phyloP scores from a whole-genome alignment of 2,113 vertebrate genomes.

The Hiodon tergisus region DNA sequence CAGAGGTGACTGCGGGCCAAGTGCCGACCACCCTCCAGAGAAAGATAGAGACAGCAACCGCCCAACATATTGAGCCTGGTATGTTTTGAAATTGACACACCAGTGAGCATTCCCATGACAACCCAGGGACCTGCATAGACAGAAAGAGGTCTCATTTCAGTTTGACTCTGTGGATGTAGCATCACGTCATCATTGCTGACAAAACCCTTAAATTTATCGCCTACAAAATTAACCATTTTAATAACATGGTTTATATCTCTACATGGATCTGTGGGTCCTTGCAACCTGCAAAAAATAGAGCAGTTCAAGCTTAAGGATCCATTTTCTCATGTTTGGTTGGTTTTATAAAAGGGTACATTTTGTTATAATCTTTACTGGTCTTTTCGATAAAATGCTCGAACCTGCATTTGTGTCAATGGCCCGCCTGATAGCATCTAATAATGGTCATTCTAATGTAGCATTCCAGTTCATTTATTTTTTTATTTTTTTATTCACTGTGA shows the following conservation, averaged over 20 bases:
- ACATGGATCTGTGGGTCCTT: no score
- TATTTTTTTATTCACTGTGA: no score
- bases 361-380: no score
- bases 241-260: background rate
- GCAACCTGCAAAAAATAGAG: no score
- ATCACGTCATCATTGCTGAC: background rate
- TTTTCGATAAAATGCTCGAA: no score
- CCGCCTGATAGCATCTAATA: no score
- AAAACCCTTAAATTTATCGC: background rate
- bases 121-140: background rate
- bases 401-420: no score
- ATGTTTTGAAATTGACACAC: slow-evolving; percentile 19
- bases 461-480: no score
- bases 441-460: no score
- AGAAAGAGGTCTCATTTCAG: background rate
- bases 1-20: slow-evolving; percentile 10
- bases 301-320: no score
- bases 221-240: background rate
- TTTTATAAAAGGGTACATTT: no score
- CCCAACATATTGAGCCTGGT: background rate
- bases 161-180: background rate
- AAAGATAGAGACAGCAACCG: background rate
- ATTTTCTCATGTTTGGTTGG: no score
- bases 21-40: slow-evolving; percentile 13
- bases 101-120: slow-evolving; percentile 19